Evolutionary conservation across 1,140 invertebrate genomes (phyloP).

Genomic region (Zophobas morio): DNA sequence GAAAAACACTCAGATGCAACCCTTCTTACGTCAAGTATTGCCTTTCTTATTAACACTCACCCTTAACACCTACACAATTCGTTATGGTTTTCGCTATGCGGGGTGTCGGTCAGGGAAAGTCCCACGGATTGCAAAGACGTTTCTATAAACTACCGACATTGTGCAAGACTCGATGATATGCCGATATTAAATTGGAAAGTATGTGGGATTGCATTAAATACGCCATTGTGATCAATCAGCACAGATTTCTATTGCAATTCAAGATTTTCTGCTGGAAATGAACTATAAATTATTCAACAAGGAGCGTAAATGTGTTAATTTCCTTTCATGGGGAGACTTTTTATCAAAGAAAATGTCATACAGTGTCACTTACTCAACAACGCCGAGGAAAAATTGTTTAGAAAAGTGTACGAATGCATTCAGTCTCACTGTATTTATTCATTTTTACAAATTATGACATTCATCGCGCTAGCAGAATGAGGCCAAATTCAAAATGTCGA

Average conservation of each 20-base stretch:
- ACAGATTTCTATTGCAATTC: conserved; percentile 20
- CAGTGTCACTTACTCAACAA: not conserved
- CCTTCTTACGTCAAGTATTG: conserved; percentile 31
- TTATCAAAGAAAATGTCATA: conserved; percentile 26
- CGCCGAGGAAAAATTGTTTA: conserved; percentile 5
- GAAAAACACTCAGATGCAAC: conserved; percentile 35
- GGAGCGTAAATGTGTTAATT: conserved; percentile 35
- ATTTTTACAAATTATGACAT: too few relatives aligned
- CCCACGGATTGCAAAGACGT: not conserved
- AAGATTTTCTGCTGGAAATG: conserved; percentile 12
- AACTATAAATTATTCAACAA: conserved; percentile 11
- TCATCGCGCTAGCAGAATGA: too few relatives aligned
- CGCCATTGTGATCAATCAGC: conserved; percentile 26
- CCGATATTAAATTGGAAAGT: conserved; percentile 12
- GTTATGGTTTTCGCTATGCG: conserved; percentile 14
- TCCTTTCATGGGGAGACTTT: conserved; percentile 13
- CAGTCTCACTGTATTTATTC: too few relatives aligned
- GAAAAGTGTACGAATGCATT: not conserved
- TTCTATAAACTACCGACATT: not conserved
- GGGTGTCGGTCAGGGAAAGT: conserved; percentile 15
- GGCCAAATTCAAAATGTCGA: too few relatives aligned
- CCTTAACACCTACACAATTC: conserved; percentile 7
- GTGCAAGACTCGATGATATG: conserved; percentile 10
- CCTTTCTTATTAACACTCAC: conserved; percentile 20
- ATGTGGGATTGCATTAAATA: conserved; percentile 15